Conservation (phyloP, 2,888 invertebrate species). For the Lutraria lutraria region DNA sequence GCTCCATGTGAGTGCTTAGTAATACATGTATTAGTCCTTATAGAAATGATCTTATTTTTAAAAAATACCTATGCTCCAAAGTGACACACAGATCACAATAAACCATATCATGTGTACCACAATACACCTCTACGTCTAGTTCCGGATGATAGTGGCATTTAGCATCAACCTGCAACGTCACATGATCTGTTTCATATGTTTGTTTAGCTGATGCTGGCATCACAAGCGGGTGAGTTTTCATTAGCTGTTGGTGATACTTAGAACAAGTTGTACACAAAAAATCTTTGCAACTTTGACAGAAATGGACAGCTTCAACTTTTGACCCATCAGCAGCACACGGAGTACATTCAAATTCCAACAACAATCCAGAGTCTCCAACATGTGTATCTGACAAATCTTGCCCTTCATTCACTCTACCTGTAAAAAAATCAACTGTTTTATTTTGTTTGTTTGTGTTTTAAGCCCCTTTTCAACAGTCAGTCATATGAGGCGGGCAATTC, state of each 20-base stretch:
- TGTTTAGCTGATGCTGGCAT: background rate
- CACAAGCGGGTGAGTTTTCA: background rate
- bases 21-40: no score
- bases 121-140: background rate
- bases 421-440: no score
- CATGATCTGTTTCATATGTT: background rate
- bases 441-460: no score
- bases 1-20: no score
- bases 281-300: slow-evolving; percentile 3
- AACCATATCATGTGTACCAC: slow-evolving; percentile 12
- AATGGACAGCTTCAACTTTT: background rate
- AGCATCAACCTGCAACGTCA: background rate
- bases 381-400: background rate
- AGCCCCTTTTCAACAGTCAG: no score
- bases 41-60: no score
- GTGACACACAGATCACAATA: slow-evolving; percentile 23
- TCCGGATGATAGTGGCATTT: slow-evolving; percentile 26
- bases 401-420: slow-evolving; percentile 5
- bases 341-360: background rate
- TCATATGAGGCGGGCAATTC: no score
- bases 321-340: slow-evolving; percentile 10
- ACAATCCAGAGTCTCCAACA: background rate
- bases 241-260: background rate
- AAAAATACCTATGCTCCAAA: slow-evolving; percentile 33
- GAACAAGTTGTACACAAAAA: slow-evolving; percentile 10